Base-by-base conservation (phyloP, 2,113 vertebrate species). In the Anguilla rostrata region DNA sequence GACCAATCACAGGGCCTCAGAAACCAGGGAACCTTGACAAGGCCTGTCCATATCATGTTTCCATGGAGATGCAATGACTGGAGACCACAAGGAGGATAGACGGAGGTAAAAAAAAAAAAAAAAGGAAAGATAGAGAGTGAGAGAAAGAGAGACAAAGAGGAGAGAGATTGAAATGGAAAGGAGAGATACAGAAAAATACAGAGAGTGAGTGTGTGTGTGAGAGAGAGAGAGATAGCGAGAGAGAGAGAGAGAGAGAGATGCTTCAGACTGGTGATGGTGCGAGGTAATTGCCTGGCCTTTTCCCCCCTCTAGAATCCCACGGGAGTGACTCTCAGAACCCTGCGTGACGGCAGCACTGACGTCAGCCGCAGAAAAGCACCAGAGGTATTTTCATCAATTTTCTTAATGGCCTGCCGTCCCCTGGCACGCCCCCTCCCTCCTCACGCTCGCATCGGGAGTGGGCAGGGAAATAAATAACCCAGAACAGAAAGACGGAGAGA, bases 351-450 rank as follows among this genome's bases (percentile, higher is more conserved):
- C 85, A 88, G 71, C 66, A 80, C 83, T 88, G 89, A 88, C 87
- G 87, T 87, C 83, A 88, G 85, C 80, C 18, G 66, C 83, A 56
- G 84, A 83, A 89, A 84, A 81, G 84, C 63, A 83, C 85, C 84
- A 89, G 81, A 87, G 86, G 88, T 88, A 91, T 39, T 56, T 80
- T 92, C 78, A 83, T 84, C 78, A 83, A 87, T 88, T 89, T 86
- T 66, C 85, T 84, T 86, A 83, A 87, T 86, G 78, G 86, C 85
- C 82, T 39, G 71, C 87, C 79, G 49, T 43, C 83, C 60, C 80
- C 87, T 39, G 79, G 63, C 78, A 85, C 83, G 83, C 57, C 85
- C 63, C 80, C n/a, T 46, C 80, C 83, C 34, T 53, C 56, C 41
- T 80, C 79, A 90, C 34, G 66, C 63, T 43, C 79, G 20, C 34